phyloP scores from a whole-genome alignment of 92 coral and sea anemone species.

The Parazoanthus atlanticus region DNA sequence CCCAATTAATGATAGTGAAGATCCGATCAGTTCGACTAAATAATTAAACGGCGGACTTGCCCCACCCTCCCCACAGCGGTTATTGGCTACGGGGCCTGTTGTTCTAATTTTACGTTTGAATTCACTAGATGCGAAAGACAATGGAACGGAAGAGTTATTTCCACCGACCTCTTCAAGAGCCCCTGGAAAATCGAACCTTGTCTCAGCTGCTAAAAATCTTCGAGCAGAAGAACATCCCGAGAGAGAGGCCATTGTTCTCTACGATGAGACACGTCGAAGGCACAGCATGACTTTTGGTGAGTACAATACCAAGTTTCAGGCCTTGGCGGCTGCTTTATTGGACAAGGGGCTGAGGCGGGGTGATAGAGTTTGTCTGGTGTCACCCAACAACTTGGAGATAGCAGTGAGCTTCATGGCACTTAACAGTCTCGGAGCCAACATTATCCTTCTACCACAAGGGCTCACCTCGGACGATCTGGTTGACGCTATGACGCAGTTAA shows the following conservation, averaged over 20 bases:
- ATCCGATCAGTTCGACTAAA: too few species aligned
- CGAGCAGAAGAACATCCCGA: constrained; percentile 19
- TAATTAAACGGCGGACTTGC: too few species aligned
- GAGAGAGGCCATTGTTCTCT: constrained; percentile 38
- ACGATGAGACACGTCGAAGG: background rate
- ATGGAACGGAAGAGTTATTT: constrained; percentile 2
- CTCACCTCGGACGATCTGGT: background rate
- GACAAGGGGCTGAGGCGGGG: constrained; percentile 9
- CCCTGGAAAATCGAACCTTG: constrained; percentile 25
- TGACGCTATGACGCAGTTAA: background rate
- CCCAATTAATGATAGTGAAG: too few species aligned
- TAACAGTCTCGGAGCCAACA: constrained; percentile 18
- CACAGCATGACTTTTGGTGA: constrained; percentile 20
- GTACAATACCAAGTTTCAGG: constrained; percentile 11
- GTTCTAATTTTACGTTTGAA: too few species aligned
- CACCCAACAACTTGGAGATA: constrained; percentile 33
- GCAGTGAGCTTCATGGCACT: constrained; percentile 27
- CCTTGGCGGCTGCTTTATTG: constrained; percentile 4
- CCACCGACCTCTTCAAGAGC: constrained; percentile 1
- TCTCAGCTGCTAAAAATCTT: constrained; percentile 3
- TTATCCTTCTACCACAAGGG: constrained; percentile 6
- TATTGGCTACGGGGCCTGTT: too few species aligned
- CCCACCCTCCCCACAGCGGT: too few species aligned
- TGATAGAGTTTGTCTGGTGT: constrained; percentile 25
- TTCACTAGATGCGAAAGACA: background rate